Evolutionary conservation across 2,113 vertebrate genomes (phyloP).

Genomic region (Carassius carassius): DNA sequence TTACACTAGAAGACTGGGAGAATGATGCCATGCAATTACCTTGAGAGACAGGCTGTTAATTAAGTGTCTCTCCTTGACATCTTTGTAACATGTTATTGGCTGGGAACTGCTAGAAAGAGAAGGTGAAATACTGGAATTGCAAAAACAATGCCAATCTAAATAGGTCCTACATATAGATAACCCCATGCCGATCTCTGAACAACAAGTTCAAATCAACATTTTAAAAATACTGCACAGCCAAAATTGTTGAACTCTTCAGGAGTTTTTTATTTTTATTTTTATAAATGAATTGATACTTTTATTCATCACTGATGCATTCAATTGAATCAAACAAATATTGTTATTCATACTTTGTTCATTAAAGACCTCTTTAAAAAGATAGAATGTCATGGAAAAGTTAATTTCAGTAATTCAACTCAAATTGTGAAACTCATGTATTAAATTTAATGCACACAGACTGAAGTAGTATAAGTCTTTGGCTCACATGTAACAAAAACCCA

Average conservation of each 20-base stretch:
- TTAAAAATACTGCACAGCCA: neutral
- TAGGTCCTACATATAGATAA: too few relatives aligned
- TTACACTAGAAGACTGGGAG: constrained; percentile 64
- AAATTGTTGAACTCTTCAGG: neutral
- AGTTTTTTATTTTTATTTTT: neutral
- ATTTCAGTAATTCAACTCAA: too few relatives aligned
- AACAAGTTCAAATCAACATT: neutral
- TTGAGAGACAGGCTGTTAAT: constrained; percentile 72
- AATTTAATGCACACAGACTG: too few relatives aligned
- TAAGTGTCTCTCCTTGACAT: constrained; percentile 64
- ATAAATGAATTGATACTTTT: neutral
- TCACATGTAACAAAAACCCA: too few relatives aligned
- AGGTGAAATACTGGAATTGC: neutral
- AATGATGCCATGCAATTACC: constrained; percentile 59
- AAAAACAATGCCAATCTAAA: neutral
- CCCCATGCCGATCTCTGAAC: neutral
- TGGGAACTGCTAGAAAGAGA: neutral
- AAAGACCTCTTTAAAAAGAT: neutral
- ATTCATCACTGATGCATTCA: neutral
- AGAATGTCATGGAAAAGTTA: too few relatives aligned
- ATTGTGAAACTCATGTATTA: too few relatives aligned
- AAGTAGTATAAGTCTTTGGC: too few relatives aligned
- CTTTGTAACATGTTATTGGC: constrained; percentile 14
- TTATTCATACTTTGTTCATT: neutral
- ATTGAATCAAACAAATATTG: neutral